Conservation (phyloP, 1,140 invertebrate species). For the Ceratosolen solmsi region DNA sequence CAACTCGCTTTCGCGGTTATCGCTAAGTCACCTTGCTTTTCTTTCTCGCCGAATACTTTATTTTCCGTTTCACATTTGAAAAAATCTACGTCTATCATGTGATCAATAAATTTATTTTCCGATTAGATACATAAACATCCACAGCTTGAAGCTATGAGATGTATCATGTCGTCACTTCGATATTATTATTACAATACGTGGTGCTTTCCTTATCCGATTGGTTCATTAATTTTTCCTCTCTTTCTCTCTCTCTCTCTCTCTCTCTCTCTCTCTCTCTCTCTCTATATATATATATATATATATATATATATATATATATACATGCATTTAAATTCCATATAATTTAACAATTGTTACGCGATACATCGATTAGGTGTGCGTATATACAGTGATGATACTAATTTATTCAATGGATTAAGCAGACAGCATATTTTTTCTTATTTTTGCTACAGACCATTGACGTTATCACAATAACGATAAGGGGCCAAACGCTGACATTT, state of each 20-base stretch:
- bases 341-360: conserved; percentile 60
- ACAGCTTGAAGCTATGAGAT: conserved; percentile 10
- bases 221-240: background rate
- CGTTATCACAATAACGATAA: conserved; percentile 74
- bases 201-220: background rate
- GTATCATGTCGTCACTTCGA: conserved; percentile 15
- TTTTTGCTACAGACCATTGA: conserved; percentile 58
- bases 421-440: conserved; percentile 51
- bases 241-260: no score
- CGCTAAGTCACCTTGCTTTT: background rate
- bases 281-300: background rate
- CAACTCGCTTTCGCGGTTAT: conserved; percentile 9
- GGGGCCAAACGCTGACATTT: conserved; percentile 36
- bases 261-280: no score
- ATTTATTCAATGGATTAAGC: conserved; percentile 72
- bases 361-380: conserved; percentile 67
- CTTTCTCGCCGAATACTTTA: background rate
- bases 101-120: background rate
- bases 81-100: conserved; percentile 20
- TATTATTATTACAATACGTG: conserved; percentile 9
- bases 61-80: background rate
- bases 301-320: conserved; percentile 4
- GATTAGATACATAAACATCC: background rate
- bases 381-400: conserved; percentile 69
- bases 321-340: conserved; percentile 45